Percentiles rank a stretch among this genome's conserved stretches.
These are phyloP conservation scores for Bombus impatiens DNA, from an alignment of 1,140 invertebrate genomes.

Conservation along the genomic window DNA sequence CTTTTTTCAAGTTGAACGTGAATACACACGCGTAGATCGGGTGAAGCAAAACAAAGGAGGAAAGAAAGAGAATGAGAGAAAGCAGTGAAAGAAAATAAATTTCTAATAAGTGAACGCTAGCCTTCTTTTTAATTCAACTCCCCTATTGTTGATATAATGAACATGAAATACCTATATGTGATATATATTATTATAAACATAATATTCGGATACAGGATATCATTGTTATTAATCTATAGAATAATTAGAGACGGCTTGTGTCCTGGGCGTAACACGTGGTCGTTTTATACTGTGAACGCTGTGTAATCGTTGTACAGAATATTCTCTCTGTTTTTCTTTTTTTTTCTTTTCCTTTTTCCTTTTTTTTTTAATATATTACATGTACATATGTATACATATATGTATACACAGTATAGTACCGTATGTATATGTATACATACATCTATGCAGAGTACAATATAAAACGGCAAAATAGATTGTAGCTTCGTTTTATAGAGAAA, in stretches of 20 bases:
- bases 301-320: constrained; percentile 13
- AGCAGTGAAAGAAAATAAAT: constrained; percentile 53
- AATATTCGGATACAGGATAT: constrained; percentile 72
- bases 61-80: background rate
- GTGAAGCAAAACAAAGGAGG: background rate
- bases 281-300: constrained; percentile 35
- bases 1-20: background rate
- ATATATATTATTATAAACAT: constrained; percentile 75
- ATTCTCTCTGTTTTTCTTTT: background rate
- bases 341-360: background rate
- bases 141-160: constrained; percentile 71
- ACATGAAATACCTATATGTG: constrained; percentile 76
- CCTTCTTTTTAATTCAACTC: constrained; percentile 69
- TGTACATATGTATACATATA: background rate
- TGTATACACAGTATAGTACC: background rate
- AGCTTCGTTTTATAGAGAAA: constrained; percentile 17
- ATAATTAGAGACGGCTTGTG: constrained; percentile 64
- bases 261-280: constrained; percentile 56
- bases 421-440: constrained; percentile 1
- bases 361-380: background rate
- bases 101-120: constrained; percentile 51
- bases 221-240: constrained; percentile 72
- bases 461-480: constrained; percentile 21
- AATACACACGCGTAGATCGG: background rate
- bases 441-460: constrained; percentile 32